Conservation (phyloP, 30 jellyfish, hydroid and myxozoan species). For the Turritopsis rubra region DNA sequence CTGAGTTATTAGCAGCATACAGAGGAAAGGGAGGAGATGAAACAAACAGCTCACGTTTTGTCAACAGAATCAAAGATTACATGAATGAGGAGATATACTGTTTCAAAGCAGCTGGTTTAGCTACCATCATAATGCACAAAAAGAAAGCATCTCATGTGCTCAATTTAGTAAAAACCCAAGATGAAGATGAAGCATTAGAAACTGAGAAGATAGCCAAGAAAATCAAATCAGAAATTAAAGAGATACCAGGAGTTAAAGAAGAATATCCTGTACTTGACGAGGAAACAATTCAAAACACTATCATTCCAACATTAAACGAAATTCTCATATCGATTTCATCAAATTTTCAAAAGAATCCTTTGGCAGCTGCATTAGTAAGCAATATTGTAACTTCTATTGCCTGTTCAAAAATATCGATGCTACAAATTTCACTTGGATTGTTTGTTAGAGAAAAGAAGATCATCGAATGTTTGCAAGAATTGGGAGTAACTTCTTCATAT, state of each 20-base stretch:
- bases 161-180: background rate
- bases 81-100: background rate
- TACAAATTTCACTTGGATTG: slow-evolving; percentile 3
- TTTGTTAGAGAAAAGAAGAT: background rate
- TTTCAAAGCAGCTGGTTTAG: slow-evolving; percentile 9
- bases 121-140: slow-evolving; percentile 9
- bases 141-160: background rate
- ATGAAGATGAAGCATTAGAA: background rate
- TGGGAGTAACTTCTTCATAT: slow-evolving; percentile 10
- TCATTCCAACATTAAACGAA: background rate
- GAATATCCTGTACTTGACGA: background rate
- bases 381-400: background rate
- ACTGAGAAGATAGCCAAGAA: slow-evolving; percentile 2
- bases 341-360: too few species aligned
- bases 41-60: background rate
- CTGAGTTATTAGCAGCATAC: too few species aligned
- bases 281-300: background rate
- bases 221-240: background rate
- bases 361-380: background rate
- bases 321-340: too few species aligned
- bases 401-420: background rate
- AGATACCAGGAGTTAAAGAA: background rate
- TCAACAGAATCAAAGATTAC: background rate
- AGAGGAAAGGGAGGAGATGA: background rate
- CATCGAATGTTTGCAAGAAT: background rate